These are phyloP conservation scores for Sapayoa aenigma DNA, from an alignment of 2,113 vertebrate species.

Conservation along the genomic window DNA sequence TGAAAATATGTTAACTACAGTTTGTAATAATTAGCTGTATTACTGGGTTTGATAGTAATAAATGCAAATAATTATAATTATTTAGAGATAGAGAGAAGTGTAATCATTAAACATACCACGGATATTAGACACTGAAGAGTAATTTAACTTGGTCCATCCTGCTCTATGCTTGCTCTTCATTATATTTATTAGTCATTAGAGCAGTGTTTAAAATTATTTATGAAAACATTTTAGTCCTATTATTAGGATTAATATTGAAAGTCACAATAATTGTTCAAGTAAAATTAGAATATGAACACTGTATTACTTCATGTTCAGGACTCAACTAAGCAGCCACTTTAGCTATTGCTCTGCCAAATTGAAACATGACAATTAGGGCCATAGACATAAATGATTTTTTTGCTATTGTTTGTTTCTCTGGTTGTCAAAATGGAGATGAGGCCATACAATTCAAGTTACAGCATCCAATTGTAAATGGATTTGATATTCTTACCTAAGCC, in stretches of 20 bases:
- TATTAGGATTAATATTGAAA: slow-evolving; percentile 44
- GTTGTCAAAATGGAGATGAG: not conserved
- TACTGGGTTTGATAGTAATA: slow-evolving; percentile 48
- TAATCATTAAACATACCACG: slow-evolving; percentile 33
- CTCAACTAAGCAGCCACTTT: not conserved
- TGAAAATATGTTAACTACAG: slow-evolving; percentile 45
- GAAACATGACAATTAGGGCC: not conserved
- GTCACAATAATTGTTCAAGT: not conserved
- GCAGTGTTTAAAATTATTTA: slow-evolving; percentile 20
- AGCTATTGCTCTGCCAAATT: not conserved
- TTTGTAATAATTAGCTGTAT: slow-evolving; percentile 60
- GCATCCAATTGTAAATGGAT: not conserved
- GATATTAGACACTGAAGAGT: slow-evolving; percentile 16
- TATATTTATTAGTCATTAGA: not conserved
- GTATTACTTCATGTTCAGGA: not conserved
- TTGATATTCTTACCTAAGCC: not conserved
- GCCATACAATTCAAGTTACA: not conserved
- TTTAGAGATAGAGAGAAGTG: slow-evolving; percentile 60
- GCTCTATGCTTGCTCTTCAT: not conserved
- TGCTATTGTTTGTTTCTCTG: not conserved
- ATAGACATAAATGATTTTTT: not conserved
- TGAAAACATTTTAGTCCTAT: slow-evolving; percentile 22
- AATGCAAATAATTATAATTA: slow-evolving; percentile 67
- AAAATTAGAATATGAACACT: not conserved
- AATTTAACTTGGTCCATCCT: slow-evolving; percentile 5